A percentile compares a stretch with the other conserved stretches of the same genome.
Evolutionary conservation across 2,113 vertebrate genomes (phyloP).

Genomic region (Epinephelus cyanopodus): DNA sequence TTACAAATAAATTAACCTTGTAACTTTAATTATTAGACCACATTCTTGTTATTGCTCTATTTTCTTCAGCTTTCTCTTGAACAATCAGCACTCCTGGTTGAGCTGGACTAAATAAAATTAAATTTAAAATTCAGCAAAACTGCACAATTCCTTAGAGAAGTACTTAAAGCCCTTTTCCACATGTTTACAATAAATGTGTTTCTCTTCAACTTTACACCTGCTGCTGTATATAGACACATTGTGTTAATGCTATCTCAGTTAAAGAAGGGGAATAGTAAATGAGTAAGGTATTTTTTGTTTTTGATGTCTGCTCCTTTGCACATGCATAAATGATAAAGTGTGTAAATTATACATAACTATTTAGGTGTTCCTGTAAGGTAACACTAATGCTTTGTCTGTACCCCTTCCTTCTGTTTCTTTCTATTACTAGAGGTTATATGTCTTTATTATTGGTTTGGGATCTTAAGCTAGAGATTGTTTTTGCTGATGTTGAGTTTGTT

Average conservation of each 20-base stretch:
- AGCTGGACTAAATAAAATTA: neutral
- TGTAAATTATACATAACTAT: slow-evolving; percentile 3
- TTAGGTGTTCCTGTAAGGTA: neutral
- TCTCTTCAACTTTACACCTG: neutral
- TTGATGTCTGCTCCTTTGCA: neutral
- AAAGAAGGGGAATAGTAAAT: neutral
- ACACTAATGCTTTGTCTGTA: neutral
- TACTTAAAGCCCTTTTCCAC: neutral
- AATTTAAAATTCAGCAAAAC: neutral
- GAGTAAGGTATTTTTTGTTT: neutral
- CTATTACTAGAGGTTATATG: no score
- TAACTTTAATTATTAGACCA: neutral
- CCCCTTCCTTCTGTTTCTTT: neutral
- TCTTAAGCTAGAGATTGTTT: neutral
- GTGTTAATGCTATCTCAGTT: neutral
- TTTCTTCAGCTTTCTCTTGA: neutral
- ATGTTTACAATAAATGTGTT: neutral
- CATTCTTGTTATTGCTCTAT: neutral
- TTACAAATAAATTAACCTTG: neutral
- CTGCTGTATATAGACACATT: neutral
- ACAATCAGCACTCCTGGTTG: no score
- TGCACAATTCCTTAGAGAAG: neutral
- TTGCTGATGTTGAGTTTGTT: neutral
- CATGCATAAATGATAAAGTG: neutral
- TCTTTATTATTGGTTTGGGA: neutral